Evolutionary conservation across 2,888 invertebrate genomes (phyloP), one percentile per base, ranked within the genome.

Genomic region (Drosophila peninsularis): DNA sequence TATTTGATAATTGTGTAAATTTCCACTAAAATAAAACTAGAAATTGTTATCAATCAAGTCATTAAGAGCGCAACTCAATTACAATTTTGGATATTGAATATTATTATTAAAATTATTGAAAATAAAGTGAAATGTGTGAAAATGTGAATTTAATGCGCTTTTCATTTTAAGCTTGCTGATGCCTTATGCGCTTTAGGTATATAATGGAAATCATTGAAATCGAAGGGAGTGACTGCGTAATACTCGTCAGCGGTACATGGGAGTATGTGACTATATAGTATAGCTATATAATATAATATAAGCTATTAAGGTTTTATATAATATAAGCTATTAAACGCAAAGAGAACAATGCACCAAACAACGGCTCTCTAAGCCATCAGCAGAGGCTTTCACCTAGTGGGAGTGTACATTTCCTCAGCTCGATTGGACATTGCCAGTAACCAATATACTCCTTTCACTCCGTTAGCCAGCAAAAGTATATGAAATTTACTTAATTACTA

Each of bases 1-100:
- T 47, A 45, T 55, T 55, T 24, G 24, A 14, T 4, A 58, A 69
- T 42, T 58, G 62, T 75, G 49, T 58, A 58, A 62, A 50, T 41
- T n/a, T 54, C 24, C 14, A 39, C 19, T 55, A 56, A 39, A 69
- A 62, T 41, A 27, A 10, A 75, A 69, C 39, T 54, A 44, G 42
- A 62, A 37, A 27, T 19, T 30, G 47, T 17, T 49, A 32, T 56
- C n/a, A 68, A 68, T 47, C 39, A 34, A 44, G 11, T 32, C 5
- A 47, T 62, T 41, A 63, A 24, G 19, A 62, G 19, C 5, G 13
- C 10, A 42, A 63, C 34, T 47, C 47, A 32, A 64, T 63, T 41
- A 17, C 19, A n/a, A 24, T 34, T 63, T 62, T 5, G 24, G 34
- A 19, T 42, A 7, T 34, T 21, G 3, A 47, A 47, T 47, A n/a